Evolutionary conservation across 1,140 invertebrate genomes (phyloP), one percentile per base, ranked within the genome.

Genomic region (Ctenoplectra terminalis): DNA sequence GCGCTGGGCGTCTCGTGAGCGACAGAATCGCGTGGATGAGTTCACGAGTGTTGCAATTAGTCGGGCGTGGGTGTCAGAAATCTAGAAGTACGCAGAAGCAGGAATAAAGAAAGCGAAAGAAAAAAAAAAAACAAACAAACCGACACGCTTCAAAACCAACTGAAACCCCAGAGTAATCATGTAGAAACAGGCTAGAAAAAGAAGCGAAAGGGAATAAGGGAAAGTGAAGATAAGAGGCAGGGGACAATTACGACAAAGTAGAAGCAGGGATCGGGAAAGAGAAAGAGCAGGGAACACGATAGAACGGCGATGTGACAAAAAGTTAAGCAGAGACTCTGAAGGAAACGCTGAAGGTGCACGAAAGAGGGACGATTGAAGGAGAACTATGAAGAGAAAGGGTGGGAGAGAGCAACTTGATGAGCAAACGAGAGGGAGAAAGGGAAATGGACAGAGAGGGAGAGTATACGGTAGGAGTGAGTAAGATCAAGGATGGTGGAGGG

Each of bases 401-500:
- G 8, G 13, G 40, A 31, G 23, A 5, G 48, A 52, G 26, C 3
- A 40, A 54, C 23, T n/a, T 48, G 64, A 11, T 11, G 43, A 20
- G 6, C 1, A 23, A 37, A 37, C 11, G 17, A 17, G 66, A 56
- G 58, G 46, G 52, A 66, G 63, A 34, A 40, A 56, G 63, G 61
- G 72, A 72, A 58, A 72, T 34, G 15, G 76, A 43, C 52, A 74
- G 67, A 72, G 78, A 70, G 40, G 48, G 63, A 70, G 75, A 71
- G n/a, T 72, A 84, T 64, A 81, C 60, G 72, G 85, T 40, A 66
- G 56, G 85, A 82, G 82, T 66, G 73, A 85, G 87, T 86, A 73
- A 34, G 46, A 56, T 20, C 1, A 29, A 61, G 31, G 9, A 29
- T 34, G 54, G 29, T 37, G 20, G 26, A 31, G 69, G 8, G 71